Conservation (phyloP, 1,140 invertebrate species). For the Potamilus streckersoni region DNA sequence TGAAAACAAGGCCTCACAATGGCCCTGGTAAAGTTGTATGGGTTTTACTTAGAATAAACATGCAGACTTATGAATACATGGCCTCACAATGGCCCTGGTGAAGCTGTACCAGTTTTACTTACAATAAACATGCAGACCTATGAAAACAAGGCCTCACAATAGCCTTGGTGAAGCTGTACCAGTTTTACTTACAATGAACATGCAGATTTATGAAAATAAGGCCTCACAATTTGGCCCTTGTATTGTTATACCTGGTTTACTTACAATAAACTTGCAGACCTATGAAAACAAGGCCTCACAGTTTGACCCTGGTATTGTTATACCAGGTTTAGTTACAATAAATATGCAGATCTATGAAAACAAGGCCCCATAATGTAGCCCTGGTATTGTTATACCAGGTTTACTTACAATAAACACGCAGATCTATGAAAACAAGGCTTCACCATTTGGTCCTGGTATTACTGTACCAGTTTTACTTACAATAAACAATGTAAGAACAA, state of each 20-base stretch:
- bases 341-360: conserved; percentile 42
- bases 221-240: neutral
- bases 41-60: conserved; percentile 41
- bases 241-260: conserved; percentile 22
- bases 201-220: too few species aligned
- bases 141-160: too few species aligned
- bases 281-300: conserved; percentile 47
- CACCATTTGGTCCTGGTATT: conserved; percentile 60
- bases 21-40: conserved; percentile 55
- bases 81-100: conserved; percentile 56
- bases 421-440: conserved; percentile 39
- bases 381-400: conserved; percentile 49
- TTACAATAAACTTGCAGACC: neutral
- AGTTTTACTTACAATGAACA: too few species aligned
- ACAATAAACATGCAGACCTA: conserved; percentile 35
- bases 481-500: conserved; percentile 43
- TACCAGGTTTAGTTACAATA: conserved; percentile 34
- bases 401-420: conserved; percentile 40
- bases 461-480: conserved; percentile 33
- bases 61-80: conserved; percentile 34
- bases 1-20: conserved; percentile 47
- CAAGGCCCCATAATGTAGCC: conserved; percentile 50
- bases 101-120: conserved; percentile 34
- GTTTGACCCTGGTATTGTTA: conserved; percentile 56
- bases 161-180: too few species aligned